phyloP scores from a whole-genome alignment of 2,113 vertebrate species.

The rabbit (Oryctolagus cuniculus) region DNA sequence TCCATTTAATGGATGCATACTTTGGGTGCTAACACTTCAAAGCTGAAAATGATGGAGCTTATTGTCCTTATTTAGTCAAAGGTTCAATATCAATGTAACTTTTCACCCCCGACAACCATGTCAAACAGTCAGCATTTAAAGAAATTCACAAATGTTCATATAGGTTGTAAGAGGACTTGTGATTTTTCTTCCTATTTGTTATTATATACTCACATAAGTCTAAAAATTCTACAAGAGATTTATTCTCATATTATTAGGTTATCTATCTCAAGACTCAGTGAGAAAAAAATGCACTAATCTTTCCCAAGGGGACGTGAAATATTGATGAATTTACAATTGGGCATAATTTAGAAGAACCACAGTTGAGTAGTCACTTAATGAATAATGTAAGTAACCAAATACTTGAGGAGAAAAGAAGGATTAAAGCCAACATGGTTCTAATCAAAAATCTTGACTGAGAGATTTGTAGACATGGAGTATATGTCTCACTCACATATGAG shows the following conservation, averaged over 20 bases:
- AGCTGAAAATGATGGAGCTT: background rate
- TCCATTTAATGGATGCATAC: background rate
- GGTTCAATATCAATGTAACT: background rate
- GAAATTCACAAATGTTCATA: background rate
- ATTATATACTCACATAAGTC: background rate
- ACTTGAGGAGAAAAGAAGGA: background rate
- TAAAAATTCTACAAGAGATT: background rate
- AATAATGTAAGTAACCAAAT: slow-evolving; percentile 53
- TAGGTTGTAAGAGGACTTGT: background rate
- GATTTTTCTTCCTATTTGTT: background rate
- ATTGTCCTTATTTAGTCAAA: background rate
- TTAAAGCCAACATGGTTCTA: background rate
- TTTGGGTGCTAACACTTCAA: background rate
- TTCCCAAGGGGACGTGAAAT: slow-evolving; percentile 38
- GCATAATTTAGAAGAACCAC: slow-evolving; percentile 19
- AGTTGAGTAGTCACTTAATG: slow-evolving; percentile 6
- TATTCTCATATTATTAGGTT: background rate
- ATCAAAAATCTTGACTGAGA: slow-evolving; percentile 22
- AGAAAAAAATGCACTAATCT: background rate
- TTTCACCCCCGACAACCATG: background rate
- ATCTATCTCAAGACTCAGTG: background rate
- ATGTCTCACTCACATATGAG: slow-evolving; percentile 33
- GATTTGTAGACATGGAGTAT: slow-evolving; percentile 12
- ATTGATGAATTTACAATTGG: slow-evolving; percentile 16
- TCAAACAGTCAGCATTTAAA: background rate